phyloP scores from a whole-genome alignment of 2,113 vertebrate species.

The Trichechus manatus region DNA sequence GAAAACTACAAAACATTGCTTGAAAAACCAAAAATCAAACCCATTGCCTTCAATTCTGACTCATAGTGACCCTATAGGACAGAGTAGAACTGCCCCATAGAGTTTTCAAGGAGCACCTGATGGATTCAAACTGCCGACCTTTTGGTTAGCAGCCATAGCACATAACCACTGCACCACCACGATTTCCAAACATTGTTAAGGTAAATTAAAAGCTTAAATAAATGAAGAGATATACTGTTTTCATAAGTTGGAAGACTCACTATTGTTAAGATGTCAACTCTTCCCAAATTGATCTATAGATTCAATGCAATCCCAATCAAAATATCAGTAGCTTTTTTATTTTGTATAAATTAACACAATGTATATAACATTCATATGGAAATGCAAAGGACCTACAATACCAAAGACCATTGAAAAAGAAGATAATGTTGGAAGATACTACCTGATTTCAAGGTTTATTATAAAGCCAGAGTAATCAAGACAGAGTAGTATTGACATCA shows the following conservation, averaged over 20 bases:
- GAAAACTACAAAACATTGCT: not conserved
- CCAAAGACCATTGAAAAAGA: not conserved
- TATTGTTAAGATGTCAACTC: not conserved
- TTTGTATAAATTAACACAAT: not conserved
- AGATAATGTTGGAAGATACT: not conserved
- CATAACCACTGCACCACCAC: too few species aligned
- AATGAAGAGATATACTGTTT: not conserved
- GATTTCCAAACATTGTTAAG: too few species aligned
- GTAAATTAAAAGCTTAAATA: not conserved
- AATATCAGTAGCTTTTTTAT: not conserved
- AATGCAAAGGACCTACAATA: not conserved
- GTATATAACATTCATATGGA: not conserved
- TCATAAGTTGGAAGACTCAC: not conserved
- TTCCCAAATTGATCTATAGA: not conserved
- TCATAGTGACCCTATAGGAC: too few species aligned
- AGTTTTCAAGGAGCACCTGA: too few species aligned
- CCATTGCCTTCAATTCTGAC: too few species aligned
- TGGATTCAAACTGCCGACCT: too few species aligned
- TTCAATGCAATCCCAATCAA: not conserved
- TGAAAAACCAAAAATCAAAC: too few species aligned
- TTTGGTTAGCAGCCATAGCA: too few species aligned
- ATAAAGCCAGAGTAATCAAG: not conserved
- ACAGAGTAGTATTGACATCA: not conserved
- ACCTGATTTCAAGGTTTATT: not conserved
- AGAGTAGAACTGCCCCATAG: too few species aligned